Base-by-base conservation (phyloP, 2,797 vertebrate species). In the Glyptemys insculpta region DNA sequence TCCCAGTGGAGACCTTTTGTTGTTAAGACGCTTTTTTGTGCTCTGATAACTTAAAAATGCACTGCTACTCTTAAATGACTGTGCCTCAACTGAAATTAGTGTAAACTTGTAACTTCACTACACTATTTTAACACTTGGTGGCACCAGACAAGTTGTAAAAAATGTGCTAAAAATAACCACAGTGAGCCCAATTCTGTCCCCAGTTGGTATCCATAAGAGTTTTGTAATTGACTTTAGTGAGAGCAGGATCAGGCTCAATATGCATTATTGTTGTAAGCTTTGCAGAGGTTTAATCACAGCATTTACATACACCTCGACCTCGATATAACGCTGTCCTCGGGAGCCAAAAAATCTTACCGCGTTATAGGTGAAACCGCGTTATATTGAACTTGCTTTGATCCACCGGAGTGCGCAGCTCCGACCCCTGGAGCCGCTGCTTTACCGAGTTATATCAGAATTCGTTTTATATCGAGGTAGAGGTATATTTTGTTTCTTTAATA, bases 121-220 rank as follows among this genome's bases (percentile, higher is more conserved):
- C 44, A 27, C 56, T 25, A 4, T 78, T 97, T 85, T 85, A 93
- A 94, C 97, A 87, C 98, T 65, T 92, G 98, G 57, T 98, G 98
- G 98, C 97, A 92, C 97, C 97, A 97, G 86, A 91, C 68, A 94
- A 62, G 86, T 83, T 88, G 62, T 52, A 25, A 37, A 91, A 50
- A 79, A 53, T 91, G 15, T 81, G 29, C 81, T 47, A 21, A 50
- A 12, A 56, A 19, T 83, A 47, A 12, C 49, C 29, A 59, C 14
- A 65, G 29, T 19, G 15, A 50, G 12, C 23, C 12, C 5, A 3
- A 12, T 57, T 84, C 19, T 81, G 8, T 47, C 16, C 8, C 14
- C 41, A 1, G 2, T 19, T 49, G 41, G 78, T 9, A 9, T 78
- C 74, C 25, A 0, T 9, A 14, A 4, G 9, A 1, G 19, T 44